A percentile compares a stretch with the other conserved stretches of the same genome.
phyloP scores from a whole-genome alignment of 2,888 invertebrate species.

The Vesta saturnalis region DNA sequence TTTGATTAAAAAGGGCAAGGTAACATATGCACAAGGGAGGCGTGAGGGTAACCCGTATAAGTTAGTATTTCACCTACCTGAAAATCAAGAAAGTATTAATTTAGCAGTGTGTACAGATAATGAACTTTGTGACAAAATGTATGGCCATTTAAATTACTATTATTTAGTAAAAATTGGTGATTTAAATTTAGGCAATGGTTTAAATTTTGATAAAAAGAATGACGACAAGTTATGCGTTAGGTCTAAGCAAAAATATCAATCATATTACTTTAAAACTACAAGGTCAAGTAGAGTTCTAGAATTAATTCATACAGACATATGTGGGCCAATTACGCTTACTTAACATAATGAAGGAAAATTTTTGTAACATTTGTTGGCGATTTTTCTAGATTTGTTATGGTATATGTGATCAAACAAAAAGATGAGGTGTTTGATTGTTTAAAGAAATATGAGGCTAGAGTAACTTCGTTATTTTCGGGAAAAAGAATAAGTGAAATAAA shows the following conservation, averaged over 20 bases:
- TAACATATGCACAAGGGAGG: not conserved
- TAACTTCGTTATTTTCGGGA: too few relatives aligned
- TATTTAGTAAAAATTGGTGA: not conserved
- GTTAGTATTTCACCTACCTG: not conserved
- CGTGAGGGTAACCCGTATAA: not conserved
- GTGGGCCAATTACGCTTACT: slow-evolving; percentile 28
- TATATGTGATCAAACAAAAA: too few relatives aligned
- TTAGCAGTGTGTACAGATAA: slow-evolving; percentile 46
- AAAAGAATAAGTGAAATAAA: too few relatives aligned
- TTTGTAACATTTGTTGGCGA: slow-evolving; percentile 39
- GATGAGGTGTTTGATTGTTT: too few relatives aligned
- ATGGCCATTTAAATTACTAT: not conserved
- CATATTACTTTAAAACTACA: not conserved
- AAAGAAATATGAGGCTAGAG: too few relatives aligned
- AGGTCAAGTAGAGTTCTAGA: not conserved
- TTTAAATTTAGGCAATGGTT: not conserved
- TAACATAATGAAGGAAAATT: slow-evolving; percentile 32
- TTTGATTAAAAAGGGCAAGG: too few relatives aligned
- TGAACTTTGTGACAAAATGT: not conserved
- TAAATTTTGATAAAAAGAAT: slow-evolving; percentile 2
- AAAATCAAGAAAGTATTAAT: not conserved
- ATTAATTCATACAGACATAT: slow-evolving; percentile 27
- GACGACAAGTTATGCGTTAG: slow-evolving; percentile 22
- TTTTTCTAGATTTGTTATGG: slow-evolving; percentile 33
- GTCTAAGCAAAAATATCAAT: slow-evolving; percentile 37